These are phyloP conservation scores for Tholera decimalis DNA, from an alignment of 2,888 invertebrate species.

Conservation along the genomic window DNA sequence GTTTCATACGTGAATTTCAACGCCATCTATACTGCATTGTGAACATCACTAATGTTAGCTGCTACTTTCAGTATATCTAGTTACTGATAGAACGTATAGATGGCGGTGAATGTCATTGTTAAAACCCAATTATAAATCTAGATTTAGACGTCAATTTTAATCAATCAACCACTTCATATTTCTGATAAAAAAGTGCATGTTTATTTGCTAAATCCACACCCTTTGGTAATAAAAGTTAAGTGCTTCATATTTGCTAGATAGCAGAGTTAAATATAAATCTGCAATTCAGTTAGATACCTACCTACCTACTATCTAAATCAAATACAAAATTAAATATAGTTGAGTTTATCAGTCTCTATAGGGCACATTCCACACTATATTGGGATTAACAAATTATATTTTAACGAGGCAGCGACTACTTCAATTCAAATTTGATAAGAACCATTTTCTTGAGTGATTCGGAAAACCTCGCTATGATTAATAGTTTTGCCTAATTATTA, in stretches of 20 bases:
- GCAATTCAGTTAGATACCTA: not conserved
- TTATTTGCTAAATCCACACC: constrained; percentile 1
- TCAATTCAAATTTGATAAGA: constrained; percentile 23
- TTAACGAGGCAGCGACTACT: constrained; percentile 6
- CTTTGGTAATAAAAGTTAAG: not conserved
- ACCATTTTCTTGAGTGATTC: not conserved
- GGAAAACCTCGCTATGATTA: not conserved
- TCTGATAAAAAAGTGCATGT: constrained; percentile 13
- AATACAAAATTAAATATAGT: not conserved
- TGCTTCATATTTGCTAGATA: not conserved
- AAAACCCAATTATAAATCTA: not conserved
- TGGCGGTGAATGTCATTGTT: constrained; percentile 18
- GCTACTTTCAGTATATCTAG: not conserved
- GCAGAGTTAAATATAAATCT: not conserved
- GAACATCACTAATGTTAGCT: not conserved
- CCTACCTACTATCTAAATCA: not conserved
- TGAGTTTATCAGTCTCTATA: not conserved
- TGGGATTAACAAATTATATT: constrained; percentile 22
- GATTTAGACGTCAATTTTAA: not conserved
- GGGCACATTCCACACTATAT: constrained; percentile 4
- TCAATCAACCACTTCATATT: not conserved
- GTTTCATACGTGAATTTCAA: not conserved
- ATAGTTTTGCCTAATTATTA: not conserved
- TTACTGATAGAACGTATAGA: constrained; percentile 5
- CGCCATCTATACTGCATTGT: constrained; percentile 26